Conservation (phyloP, 2,797 vertebrate genomes). For the Neosalanx taihuensis region DNA sequence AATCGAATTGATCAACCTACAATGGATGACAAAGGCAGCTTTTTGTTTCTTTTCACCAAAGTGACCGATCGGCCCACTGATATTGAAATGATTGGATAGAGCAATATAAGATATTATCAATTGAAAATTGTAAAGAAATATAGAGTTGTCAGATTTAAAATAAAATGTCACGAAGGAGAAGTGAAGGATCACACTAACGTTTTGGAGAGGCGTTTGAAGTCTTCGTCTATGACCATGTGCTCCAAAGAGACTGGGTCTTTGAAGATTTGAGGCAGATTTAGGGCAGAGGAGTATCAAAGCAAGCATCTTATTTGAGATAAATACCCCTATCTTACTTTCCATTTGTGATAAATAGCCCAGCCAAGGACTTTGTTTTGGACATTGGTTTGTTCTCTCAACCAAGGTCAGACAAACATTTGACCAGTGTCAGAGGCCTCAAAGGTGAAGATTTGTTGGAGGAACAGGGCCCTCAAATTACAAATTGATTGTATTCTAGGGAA, state of each 20-base stretch:
- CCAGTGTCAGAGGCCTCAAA: too few species aligned
- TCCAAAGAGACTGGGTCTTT: constrained; percentile 56
- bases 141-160: not conserved
- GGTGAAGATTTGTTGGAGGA: not conserved
- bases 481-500: too few species aligned
- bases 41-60: constrained; percentile 55
- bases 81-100: not conserved
- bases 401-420: constrained; percentile 9
- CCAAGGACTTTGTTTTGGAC: constrained; percentile 35
- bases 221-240: constrained; percentile 37
- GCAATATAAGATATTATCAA: too few species aligned
- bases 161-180: constrained; percentile 32
- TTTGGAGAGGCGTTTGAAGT: constrained; percentile 38
- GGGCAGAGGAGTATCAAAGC: constrained; percentile 59
- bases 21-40: constrained; percentile 57
- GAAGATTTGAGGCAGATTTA: constrained; percentile 59
- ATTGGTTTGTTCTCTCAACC: constrained; percentile 18
- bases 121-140: not conserved
- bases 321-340: constrained; percentile 43
- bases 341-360: constrained; percentile 41
- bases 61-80: constrained; percentile 22
- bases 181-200: constrained; percentile 45
- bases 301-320: constrained; percentile 53
- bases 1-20: constrained; percentile 70
- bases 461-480: not conserved